A percentile compares a stretch with the other conserved stretches of the same genome.
These are phyloP conservation scores for Cepaea hortensis DNA, from an alignment of 2,888 invertebrate species.

Conservation along the genomic window DNA sequence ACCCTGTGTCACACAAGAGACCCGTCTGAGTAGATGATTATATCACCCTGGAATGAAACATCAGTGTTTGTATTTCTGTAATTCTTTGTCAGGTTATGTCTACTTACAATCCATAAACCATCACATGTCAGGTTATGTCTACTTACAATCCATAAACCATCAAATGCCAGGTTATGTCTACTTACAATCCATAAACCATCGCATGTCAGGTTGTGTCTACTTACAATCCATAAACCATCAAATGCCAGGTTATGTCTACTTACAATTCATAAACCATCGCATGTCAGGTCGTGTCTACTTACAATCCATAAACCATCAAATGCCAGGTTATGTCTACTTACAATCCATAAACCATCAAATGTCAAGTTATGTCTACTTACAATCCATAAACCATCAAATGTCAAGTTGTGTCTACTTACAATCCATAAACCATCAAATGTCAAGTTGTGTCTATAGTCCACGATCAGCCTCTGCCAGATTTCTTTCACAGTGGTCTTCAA, in stretches of 20 bases:
- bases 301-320: slow-evolving; percentile 41
- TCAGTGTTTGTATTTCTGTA: no score
- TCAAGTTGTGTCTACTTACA: slow-evolving; percentile 57
- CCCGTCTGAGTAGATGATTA: no score
- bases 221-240: slow-evolving; percentile 50
- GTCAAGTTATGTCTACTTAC: slow-evolving; percentile 57
- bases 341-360: slow-evolving; percentile 75
- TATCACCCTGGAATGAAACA: no score
- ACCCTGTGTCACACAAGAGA: no score
- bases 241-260: neutral
- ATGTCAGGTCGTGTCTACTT: slow-evolving; percentile 49
- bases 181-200: slow-evolving; percentile 75
- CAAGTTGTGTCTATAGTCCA: slow-evolving; percentile 61
- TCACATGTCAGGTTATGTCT: slow-evolving; percentile 60
- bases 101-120: slow-evolving; percentile 74
- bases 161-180: slow-evolving; percentile 65
- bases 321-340: slow-evolving; percentile 54
- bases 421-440: slow-evolving; percentile 75
- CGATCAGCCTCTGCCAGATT: slow-evolving; percentile 70
- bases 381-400: slow-evolving; percentile 75
- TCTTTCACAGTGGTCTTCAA: slow-evolving; percentile 63
- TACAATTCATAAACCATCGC: no score
- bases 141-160: slow-evolving; percentile 75
- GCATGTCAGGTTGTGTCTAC: slow-evolving; percentile 56
- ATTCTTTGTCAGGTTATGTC: no score